Conservation (phyloP, 2,797 vertebrate genomes). For the Silurus aristotelis region DNA sequence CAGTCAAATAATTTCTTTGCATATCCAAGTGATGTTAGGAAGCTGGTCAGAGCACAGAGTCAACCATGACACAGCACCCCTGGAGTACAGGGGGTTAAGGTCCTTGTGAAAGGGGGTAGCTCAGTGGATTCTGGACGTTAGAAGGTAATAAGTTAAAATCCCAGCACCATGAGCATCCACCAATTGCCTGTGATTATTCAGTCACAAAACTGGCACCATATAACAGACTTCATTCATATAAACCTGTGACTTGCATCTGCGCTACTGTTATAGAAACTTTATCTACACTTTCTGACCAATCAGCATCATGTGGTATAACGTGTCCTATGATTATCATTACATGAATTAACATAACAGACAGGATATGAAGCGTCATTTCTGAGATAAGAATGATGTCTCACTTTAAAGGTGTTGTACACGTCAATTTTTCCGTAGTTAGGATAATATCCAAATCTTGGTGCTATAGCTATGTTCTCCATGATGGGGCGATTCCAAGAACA, state of each 20-base stretch:
- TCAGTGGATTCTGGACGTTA: too few species aligned
- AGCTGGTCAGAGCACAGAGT: too few species aligned
- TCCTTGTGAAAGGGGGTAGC: too few species aligned
- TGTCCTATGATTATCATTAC: not conserved
- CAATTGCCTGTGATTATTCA: not conserved
- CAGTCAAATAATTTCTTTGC: too few species aligned
- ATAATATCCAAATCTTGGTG: not conserved
- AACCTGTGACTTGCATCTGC: not conserved
- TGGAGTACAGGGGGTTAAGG: too few species aligned
- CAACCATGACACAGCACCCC: too few species aligned
- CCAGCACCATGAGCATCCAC: not conserved
- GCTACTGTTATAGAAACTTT: not conserved
- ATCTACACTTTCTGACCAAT: not conserved
- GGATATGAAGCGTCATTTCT: not conserved
- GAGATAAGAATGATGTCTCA: conserved; percentile 42
- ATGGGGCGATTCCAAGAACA: conserved; percentile 38
- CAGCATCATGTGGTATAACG: not conserved
- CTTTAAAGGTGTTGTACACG: conserved; percentile 70
- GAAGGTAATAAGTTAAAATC: too few species aligned
- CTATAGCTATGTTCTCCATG: too few species aligned
- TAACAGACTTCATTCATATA: not conserved
- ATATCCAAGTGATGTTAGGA: too few species aligned
- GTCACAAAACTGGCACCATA: not conserved
- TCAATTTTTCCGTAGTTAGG: conserved; percentile 53
- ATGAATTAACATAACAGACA: not conserved